Percentiles rank a stretch among this genome's conserved stretches.
Evolutionary conservation across 2,113 vertebrate species (phyloP).

Genomic region (Daphoenositta chrysoptera): DNA sequence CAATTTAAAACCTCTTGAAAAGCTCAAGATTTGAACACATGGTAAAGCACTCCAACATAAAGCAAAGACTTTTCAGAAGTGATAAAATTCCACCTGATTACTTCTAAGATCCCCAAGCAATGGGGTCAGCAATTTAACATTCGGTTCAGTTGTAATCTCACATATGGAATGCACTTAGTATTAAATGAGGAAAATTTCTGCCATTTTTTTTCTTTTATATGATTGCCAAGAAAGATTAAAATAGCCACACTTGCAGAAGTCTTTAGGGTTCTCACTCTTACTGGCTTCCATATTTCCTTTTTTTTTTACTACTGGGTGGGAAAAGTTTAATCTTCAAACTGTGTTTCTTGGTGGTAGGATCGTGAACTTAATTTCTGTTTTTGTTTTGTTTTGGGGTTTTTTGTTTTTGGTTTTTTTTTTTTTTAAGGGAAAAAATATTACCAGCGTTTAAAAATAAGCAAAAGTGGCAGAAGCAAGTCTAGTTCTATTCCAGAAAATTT

Average conservation of each 20-base stretch:
- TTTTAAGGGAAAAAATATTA: neutral
- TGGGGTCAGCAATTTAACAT: neutral
- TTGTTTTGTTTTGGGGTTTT: too few relatives aligned
- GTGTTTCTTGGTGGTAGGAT: neutral
- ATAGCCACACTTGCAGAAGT: neutral
- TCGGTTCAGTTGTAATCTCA: neutral
- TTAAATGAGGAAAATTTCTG: neutral
- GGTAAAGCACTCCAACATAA: neutral
- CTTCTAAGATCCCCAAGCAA: neutral
- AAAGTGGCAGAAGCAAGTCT: neutral
- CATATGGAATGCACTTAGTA: neutral
- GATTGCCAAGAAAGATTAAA: neutral
- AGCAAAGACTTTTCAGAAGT: constrained; percentile 4
- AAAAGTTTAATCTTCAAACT: neutral
- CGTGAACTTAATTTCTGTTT: neutral
- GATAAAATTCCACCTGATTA: constrained; percentile 9
- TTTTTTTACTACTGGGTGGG: neutral
- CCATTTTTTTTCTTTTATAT: neutral
- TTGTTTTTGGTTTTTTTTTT: neutral
- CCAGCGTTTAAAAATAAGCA: neutral
- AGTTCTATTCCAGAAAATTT: neutral
- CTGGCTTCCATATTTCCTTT: neutral
- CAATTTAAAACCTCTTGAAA: neutral
- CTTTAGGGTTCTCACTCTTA: neutral
- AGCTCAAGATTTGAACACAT: neutral